Percentiles rank a stretch among this genome's conserved stretches.
Evolutionary conservation across 2,113 vertebrate species (phyloP).

Genomic region (Chamaea fasciata): DNA sequence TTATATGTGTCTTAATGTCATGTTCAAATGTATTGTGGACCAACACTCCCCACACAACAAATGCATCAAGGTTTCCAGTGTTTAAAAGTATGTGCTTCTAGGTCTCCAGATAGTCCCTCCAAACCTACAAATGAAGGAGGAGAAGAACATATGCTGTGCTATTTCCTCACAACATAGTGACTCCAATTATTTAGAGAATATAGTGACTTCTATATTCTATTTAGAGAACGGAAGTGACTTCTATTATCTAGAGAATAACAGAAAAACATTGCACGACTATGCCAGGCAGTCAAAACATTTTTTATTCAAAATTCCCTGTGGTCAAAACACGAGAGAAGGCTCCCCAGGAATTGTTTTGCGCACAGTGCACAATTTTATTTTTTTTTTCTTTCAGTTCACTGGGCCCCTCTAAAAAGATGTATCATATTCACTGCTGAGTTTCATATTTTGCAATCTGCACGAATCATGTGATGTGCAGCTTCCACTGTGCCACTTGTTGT

Average conservation of each 20-base stretch:
- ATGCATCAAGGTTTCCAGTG: neutral
- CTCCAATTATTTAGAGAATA: neutral
- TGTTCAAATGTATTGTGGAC: neutral
- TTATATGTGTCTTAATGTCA: neutral
- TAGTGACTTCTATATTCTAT: too few species aligned
- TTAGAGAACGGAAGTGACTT: too few species aligned
- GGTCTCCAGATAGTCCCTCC: neutral
- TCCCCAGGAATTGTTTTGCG: neutral
- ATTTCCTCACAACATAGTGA: neutral
- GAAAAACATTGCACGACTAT: neutral
- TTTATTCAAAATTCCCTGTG: neutral
- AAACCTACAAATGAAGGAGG: neutral
- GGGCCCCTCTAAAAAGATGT: neutral
- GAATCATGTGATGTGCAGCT: neutral
- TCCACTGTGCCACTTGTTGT: constrained; percentile 25
- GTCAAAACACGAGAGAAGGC: neutral
- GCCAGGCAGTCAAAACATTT: neutral
- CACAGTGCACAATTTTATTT: too few species aligned
- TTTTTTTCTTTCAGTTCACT: neutral
- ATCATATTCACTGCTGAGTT: constrained; percentile 21
- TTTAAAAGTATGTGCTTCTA: neutral
- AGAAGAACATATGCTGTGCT: neutral
- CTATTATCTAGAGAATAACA: neutral
- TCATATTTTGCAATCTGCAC: constrained; percentile 15
- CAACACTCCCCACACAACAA: neutral